A percentile compares a stretch with the other conserved stretches of the same genome.
These are phyloP conservation scores for Alexandromys fortis DNA, from an alignment of 2,113 vertebrate species.

Conservation along the genomic window DNA sequence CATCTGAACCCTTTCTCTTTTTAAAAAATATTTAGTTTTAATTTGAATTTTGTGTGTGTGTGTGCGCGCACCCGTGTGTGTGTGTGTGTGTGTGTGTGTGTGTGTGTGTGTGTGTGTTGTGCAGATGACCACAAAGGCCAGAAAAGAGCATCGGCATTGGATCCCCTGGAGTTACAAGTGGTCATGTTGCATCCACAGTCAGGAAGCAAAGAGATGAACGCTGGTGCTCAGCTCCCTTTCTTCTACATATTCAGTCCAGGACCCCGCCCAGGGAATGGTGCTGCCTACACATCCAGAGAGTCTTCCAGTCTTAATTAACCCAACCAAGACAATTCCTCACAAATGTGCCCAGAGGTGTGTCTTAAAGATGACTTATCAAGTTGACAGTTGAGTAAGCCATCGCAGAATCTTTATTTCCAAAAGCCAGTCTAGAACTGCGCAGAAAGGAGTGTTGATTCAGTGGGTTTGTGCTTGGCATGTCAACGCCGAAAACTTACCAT, in stretches of 20 bases:
- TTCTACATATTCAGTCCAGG: neutral
- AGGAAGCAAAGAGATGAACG: neutral
- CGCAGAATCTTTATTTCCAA: conserved; percentile 49
- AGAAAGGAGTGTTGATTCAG: neutral
- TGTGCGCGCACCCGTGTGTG: too few relatives aligned
- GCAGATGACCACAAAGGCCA: neutral
- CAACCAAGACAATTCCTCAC: neutral
- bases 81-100: neutral
- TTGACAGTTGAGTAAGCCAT: too few relatives aligned
- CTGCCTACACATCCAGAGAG: neutral
- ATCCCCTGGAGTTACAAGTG: neutral
- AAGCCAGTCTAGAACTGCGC: neutral
- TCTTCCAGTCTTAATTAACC: neutral
- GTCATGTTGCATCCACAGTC: neutral
- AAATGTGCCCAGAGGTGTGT: neutral
- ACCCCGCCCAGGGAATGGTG: too few relatives aligned
- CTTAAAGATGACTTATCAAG: neutral
- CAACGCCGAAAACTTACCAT: conserved; percentile 40
- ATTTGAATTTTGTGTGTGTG: neutral
- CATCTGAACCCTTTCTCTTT: neutral
- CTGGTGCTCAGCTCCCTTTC: neutral
- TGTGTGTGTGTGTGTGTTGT: neutral
- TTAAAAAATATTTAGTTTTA: neutral
- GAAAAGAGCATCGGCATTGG: fast-evolving
- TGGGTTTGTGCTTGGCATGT: neutral